Evolutionary conservation across 1,140 invertebrate genomes (phyloP).

Genomic region (Lepidurus arcticus): DNA sequence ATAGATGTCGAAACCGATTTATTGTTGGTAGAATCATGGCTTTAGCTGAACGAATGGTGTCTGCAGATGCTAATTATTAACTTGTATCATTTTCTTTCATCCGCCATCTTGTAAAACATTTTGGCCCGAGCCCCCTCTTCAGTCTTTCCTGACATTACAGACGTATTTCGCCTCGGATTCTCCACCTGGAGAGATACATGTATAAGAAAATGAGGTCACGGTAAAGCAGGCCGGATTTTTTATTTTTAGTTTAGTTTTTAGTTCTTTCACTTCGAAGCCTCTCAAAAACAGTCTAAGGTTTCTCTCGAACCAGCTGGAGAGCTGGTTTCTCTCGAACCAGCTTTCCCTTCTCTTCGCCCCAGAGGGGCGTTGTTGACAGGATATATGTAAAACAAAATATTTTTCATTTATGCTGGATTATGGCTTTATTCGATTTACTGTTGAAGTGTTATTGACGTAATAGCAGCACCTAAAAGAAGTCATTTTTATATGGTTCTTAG

Average conservation of each 20-base stretch:
- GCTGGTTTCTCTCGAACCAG: too few relatives aligned
- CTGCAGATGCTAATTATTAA: not conserved
- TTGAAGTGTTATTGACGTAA: constrained; percentile 1
- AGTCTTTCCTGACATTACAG: not conserved
- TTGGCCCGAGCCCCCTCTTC: not conserved
- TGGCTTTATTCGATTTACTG: not conserved
- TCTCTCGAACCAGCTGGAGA: not conserved
- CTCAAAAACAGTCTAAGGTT: not conserved
- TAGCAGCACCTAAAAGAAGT: not conserved
- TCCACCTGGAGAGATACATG: not conserved
- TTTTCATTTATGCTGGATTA: not conserved
- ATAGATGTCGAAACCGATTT: constrained; percentile 6
- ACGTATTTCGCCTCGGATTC: not conserved
- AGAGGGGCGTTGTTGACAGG: too few relatives aligned
- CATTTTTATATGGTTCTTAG: not conserved
- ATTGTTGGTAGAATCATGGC: not conserved
- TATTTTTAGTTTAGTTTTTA: not conserved
- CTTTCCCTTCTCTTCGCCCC: too few relatives aligned
- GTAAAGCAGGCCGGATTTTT: not conserved
- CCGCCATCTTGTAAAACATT: not conserved
- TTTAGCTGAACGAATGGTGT: not conserved
- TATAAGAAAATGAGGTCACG: not conserved
- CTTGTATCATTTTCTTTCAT: not conserved
- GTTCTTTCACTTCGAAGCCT: not conserved
- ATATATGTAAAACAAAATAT: not conserved